Conservation (phyloP, 2,888 invertebrate species). For the Mamestra brassicae region DNA sequence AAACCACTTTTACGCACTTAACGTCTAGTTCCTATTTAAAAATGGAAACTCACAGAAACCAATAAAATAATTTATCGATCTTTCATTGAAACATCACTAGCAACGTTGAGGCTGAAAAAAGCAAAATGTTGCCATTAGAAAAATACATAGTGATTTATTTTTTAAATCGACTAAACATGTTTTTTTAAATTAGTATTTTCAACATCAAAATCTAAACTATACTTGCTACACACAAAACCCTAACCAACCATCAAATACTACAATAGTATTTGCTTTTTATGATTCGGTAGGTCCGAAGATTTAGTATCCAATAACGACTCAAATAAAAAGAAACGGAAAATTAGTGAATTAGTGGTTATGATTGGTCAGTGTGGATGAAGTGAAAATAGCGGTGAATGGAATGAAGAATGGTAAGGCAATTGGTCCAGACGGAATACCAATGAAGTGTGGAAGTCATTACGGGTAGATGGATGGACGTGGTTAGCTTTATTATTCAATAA, state of each 20-base stretch:
- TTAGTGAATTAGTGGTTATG: no score
- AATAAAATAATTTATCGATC: not conserved
- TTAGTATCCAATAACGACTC: not conserved
- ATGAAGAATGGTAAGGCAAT: no score
- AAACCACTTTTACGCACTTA: not conserved
- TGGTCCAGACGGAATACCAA: no score
- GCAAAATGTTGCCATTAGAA: slow-evolving; percentile 4
- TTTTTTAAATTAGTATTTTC: not conserved
- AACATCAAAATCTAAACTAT: not conserved
- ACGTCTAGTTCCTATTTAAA: no score
- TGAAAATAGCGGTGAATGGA: no score
- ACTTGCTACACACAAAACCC: not conserved
- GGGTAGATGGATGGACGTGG: no score
- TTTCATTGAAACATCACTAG: slow-evolving; percentile 1
- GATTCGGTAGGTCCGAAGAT: not conserved
- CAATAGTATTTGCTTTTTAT: not conserved
- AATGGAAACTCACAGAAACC: not conserved
- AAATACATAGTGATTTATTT: not conserved
- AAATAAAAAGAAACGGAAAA: not conserved
- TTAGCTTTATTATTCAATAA: no score
- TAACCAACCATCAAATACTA: not conserved
- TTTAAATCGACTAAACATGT: not conserved
- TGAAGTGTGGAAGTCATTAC: no score
- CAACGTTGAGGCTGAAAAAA: slow-evolving; percentile 10
- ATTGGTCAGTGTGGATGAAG: no score